These are phyloP conservation scores for Sebastes fasciatus DNA, from an alignment of 2,113 vertebrate genomes.

Conservation along the genomic window DNA sequence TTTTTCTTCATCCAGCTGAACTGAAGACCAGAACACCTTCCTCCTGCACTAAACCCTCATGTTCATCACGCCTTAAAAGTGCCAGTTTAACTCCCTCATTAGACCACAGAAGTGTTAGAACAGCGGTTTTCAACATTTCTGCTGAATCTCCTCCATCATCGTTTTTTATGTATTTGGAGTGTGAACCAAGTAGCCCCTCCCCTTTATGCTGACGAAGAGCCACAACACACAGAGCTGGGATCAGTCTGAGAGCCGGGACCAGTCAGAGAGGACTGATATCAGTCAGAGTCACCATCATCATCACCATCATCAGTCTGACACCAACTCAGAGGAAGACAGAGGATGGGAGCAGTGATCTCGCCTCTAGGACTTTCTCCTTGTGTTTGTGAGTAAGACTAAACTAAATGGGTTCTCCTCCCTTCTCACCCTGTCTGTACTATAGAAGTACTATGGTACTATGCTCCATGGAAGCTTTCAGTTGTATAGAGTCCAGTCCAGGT, in stretches of 20 bases:
- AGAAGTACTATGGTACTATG: no score
- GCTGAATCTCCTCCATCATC: not conserved
- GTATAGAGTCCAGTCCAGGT: conserved; percentile 6
- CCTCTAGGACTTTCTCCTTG: conserved; percentile 12
- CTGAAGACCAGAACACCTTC: not conserved
- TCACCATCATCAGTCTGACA: no score
- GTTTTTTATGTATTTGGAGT: conserved; percentile 3
- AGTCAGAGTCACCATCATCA: not conserved
- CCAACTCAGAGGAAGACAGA: no score
- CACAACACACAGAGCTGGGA: conserved; percentile 56
- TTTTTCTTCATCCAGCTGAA: conserved; percentile 13
- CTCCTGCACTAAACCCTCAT: not conserved
- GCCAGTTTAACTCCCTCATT: not conserved
- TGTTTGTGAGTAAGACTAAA: conserved; percentile 52
- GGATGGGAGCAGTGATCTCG: not conserved
- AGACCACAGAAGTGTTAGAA: not conserved
- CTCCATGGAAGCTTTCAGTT: conserved; percentile 45
- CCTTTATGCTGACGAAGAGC: conserved; percentile 44
- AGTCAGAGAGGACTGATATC: conserved; percentile 36
- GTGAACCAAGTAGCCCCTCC: conserved; percentile 66
- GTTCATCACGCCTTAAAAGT: not conserved
- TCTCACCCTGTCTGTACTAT: no score
- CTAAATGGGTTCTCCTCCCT: not conserved
- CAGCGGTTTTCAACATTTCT: not conserved
- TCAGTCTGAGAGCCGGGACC: conserved; percentile 54